Evolutionary conservation across 2,113 vertebrate genomes (phyloP).

Genomic region (Pyxicephalus adspersus): DNA sequence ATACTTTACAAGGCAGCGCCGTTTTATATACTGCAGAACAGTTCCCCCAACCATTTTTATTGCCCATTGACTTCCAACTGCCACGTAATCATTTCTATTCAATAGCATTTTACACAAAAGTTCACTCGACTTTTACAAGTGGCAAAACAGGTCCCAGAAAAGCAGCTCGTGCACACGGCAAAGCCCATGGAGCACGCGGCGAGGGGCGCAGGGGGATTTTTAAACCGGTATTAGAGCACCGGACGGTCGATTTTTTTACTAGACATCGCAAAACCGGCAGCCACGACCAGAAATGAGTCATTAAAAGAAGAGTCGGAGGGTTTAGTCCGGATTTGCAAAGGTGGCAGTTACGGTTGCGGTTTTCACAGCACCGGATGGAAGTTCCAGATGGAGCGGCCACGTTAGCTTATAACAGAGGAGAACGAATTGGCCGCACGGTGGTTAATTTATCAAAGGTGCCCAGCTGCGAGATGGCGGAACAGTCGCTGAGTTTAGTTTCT

Average conservation of each 20-base stretch:
- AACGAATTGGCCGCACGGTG: background rate
- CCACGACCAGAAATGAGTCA: background rate
- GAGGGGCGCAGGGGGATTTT: background rate
- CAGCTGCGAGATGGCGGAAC: background rate
- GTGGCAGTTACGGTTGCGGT: background rate
- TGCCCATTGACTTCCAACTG: constrained; percentile 22
- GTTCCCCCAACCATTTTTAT: constrained; percentile 14
- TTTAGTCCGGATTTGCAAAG: background rate
- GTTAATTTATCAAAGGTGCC: background rate
- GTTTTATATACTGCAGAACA: constrained; percentile 45
- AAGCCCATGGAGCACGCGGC: background rate
- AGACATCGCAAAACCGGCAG: background rate
- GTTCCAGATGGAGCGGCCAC: background rate
- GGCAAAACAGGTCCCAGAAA: constrained; percentile 22
- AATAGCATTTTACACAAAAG: constrained; percentile 38
- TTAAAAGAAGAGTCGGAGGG: background rate
- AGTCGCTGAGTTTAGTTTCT: background rate
- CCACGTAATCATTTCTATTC: constrained; percentile 22
- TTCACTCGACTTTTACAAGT: constrained; percentile 40
- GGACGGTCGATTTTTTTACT: background rate
- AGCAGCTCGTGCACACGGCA: background rate
- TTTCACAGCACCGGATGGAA: background rate
- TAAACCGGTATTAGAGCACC: background rate
- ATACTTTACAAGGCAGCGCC: constrained; percentile 34
- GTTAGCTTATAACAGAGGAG: background rate